Conservation (phyloP, 2,797 vertebrate species). For the Premnoplex brunnescens region DNA sequence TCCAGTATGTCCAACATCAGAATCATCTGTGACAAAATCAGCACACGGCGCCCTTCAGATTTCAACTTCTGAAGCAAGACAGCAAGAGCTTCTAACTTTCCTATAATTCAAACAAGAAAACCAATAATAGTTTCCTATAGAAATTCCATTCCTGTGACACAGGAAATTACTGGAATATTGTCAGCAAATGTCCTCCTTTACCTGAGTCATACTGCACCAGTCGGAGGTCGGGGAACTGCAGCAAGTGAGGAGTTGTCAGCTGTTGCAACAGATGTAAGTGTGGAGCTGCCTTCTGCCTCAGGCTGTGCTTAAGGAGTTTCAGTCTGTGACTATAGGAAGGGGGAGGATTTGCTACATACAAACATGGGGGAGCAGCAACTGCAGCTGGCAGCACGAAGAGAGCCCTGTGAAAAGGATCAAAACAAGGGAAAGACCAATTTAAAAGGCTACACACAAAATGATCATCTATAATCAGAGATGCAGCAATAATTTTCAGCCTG, state of each 20-base stretch:
- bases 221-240: slow-evolving; percentile 87
- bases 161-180: not conserved
- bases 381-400: slow-evolving; percentile 86
- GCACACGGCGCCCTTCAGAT: slow-evolving; percentile 90
- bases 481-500: not conserved
- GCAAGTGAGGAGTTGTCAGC: slow-evolving; percentile 72
- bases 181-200: slow-evolving; percentile 27
- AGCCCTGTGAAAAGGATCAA: slow-evolving; percentile 77
- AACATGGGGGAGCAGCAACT: slow-evolving; percentile 83
- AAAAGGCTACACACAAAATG: not conserved
- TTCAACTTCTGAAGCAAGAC: slow-evolving; percentile 91
- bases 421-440: not conserved
- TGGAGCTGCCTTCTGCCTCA: slow-evolving; percentile 78
- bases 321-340: slow-evolving; percentile 81
- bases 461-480: not conserved
- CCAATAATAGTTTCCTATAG: not conserved
- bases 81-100: slow-evolving; percentile 94
- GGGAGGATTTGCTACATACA: slow-evolving; percentile 86
- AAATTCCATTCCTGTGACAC: not conserved
- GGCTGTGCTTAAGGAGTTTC: slow-evolving; percentile 75
- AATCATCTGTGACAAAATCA: slow-evolving; percentile 93
- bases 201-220: slow-evolving; percentile 96
- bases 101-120: slow-evolving; percentile 65
- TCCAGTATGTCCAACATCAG: slow-evolving; percentile 94
- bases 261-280: slow-evolving; percentile 78